Percentiles rank a stretch among this genome's conserved stretches.
Conservation (phyloP, 2,888 invertebrate species). For the Polydrusus cervinus region DNA sequence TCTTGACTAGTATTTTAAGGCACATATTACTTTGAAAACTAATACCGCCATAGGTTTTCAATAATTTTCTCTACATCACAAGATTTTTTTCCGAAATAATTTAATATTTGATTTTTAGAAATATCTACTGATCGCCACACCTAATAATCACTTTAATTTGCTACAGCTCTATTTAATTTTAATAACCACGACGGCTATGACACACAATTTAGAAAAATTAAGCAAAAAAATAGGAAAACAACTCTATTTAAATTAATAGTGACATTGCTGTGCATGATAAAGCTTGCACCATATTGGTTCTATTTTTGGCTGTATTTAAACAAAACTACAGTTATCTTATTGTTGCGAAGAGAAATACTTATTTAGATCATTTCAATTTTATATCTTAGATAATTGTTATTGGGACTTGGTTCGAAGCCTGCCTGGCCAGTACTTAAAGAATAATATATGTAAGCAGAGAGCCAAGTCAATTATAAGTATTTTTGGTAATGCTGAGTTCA, state of each 20-base stretch:
- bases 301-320: constrained; percentile 54
- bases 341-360: constrained; percentile 28
- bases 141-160: too few species aligned
- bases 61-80: too few species aligned
- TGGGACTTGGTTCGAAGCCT: constrained; percentile 5
- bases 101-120: too few species aligned
- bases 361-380: constrained; percentile 17
- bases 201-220: neutral
- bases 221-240: neutral
- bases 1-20: too few species aligned
- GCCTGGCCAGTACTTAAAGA: constrained; percentile 33
- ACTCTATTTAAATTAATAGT: constrained; percentile 26
- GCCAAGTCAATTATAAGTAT: neutral
- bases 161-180: neutral
- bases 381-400: neutral
- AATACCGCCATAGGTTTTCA: too few species aligned
- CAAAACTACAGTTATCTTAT: constrained; percentile 39
- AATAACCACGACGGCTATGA: neutral
- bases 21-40: too few species aligned
- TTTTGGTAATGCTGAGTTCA: neutral
- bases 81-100: too few species aligned
- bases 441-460: constrained; percentile 5
- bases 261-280: constrained; percentile 31
- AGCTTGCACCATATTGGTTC: constrained; percentile 54
- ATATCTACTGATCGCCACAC: too few species aligned